Base-by-base conservation (phyloP, 2,888 invertebrate genomes). In the Agrochola lota region DNA sequence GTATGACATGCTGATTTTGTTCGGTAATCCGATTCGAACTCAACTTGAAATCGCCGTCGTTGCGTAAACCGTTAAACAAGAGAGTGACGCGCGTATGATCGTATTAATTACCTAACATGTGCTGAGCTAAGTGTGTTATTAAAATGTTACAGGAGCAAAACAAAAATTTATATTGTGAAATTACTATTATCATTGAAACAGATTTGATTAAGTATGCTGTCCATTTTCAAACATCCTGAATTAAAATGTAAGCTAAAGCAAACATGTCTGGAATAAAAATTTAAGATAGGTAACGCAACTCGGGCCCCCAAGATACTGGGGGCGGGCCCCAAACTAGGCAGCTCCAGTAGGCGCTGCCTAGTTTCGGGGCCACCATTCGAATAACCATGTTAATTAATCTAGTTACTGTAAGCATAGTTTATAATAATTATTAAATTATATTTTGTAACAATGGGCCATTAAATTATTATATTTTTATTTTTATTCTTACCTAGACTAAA, bases 1-100 rank as follows among this genome's bases (percentile, higher is more conserved):
- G 74, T 75, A 80, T 80, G 78, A 82, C 84, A 80, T 82, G 79
- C 81, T 84, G 78, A 85, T 81, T 79, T 85, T 78, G 74, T 78
- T 64, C 66, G 69, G 68, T 81, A 84, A 85, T 77, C 80, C 71
- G 52, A 74, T 81, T 77, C 72, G 71, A 71, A 71, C 52, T 74
- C 55, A 76, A 73, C 77, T 76, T 68, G n/a, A 64, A 66, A 81
- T 77, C 43, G 66, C 66, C 43, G 62, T 59, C 67, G 76, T 75
- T 66, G 66, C 78, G 74, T 77, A 69, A 85, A 68, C 60, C 66
- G 55, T 60, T 79, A 57, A 75, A 85, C 74, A 66, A 59, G 40
- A 35, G 62, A 77, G 23, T 74, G 64, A 57, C 35, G 30, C 55
- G 17, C 60, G 2, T 66, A n/a, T 43, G 35, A 20, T 74, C 52